Conservation (phyloP, 2,888 invertebrate genomes). For the Oeneis ivallda region DNA sequence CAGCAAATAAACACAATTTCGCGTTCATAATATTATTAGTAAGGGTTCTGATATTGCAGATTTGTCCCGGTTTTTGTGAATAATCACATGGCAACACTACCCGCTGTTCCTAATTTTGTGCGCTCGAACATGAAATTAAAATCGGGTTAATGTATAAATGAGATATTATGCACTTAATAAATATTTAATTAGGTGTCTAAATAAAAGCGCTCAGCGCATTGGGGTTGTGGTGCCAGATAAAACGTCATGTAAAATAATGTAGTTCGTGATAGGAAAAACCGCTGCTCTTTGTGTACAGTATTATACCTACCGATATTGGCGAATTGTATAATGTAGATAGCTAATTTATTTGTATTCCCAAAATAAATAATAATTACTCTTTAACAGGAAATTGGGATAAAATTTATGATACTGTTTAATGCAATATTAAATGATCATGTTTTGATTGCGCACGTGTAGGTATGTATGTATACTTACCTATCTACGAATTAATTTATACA, state of each 20-base stretch:
- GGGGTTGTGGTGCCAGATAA: slow-evolving; percentile 61
- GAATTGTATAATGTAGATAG: slow-evolving; percentile 32
- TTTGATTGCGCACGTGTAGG: too few relatives aligned
- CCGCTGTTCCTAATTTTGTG: slow-evolving; percentile 76
- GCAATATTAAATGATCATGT: neutral
- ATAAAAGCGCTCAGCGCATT: slow-evolving; percentile 67
- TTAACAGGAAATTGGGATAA: slow-evolving; percentile 6
- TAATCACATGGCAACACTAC: slow-evolving; percentile 40
- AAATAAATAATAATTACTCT: slow-evolving; percentile 19
- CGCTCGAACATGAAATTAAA: slow-evolving; percentile 80
- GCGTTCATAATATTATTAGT: too few relatives aligned
- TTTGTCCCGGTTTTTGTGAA: neutral
- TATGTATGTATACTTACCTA: too few relatives aligned
- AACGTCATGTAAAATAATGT: slow-evolving; percentile 63
- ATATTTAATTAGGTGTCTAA: slow-evolving; percentile 81
- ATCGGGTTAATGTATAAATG: slow-evolving; percentile 79
- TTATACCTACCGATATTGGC: slow-evolving; percentile 32
- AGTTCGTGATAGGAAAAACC: slow-evolving; percentile 49
- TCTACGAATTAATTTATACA: too few relatives aligned
- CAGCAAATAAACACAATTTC: too few relatives aligned
- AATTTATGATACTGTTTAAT: slow-evolving; percentile 3
- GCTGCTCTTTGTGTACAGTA: slow-evolving; percentile 43
- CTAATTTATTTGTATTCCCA: slow-evolving; percentile 34
- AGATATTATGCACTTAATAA: slow-evolving; percentile 79
- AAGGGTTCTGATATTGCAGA: neutral